Conservation (phyloP, 30 jellyfish, hydroid and myxozoan genomes). For the Rhopilema esculentum region DNA sequence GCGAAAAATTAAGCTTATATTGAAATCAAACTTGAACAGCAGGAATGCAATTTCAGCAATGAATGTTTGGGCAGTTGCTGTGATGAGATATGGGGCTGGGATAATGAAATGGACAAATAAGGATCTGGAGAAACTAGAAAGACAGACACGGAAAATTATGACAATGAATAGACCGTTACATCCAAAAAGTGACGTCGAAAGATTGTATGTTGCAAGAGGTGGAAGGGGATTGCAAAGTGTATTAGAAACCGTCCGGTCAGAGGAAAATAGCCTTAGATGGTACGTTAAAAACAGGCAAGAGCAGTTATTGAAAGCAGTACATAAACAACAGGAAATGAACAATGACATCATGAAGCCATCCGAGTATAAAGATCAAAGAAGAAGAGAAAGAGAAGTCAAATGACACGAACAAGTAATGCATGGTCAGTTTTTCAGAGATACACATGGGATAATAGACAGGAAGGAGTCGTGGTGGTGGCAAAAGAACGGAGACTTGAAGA, state of each 20-base stretch:
- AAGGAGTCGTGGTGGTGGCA: too few species aligned
- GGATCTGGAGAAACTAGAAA: neutral
- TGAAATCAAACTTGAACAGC: constrained; percentile 3
- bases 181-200: constrained; percentile 8
- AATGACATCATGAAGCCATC: too few species aligned
- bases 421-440: too few species aligned
- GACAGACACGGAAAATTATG: constrained; percentile 21
- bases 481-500: too few species aligned
- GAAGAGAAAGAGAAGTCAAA: too few species aligned
- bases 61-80: constrained; percentile 22
- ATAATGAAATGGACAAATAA: constrained; percentile 3
- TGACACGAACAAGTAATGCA: too few species aligned
- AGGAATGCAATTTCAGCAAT: constrained; percentile 16
- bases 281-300: neutral
- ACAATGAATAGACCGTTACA: neutral
- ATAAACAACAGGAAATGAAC: too few species aligned
- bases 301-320: constrained; percentile 16
- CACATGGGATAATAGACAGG: too few species aligned
- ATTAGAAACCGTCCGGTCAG: constrained; percentile 1
- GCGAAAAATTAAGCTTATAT: constrained; percentile 1
- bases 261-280: constrained; percentile 44
- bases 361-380: too few species aligned
- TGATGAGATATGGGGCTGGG: constrained; percentile 25
- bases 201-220: constrained; percentile 19
- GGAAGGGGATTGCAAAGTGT: constrained; percentile 42